Percentiles rank a stretch among this genome's conserved stretches.
These are phyloP conservation scores for Euphydryas editha DNA, from an alignment of 2,888 invertebrate genomes.

Conservation along the genomic window DNA sequence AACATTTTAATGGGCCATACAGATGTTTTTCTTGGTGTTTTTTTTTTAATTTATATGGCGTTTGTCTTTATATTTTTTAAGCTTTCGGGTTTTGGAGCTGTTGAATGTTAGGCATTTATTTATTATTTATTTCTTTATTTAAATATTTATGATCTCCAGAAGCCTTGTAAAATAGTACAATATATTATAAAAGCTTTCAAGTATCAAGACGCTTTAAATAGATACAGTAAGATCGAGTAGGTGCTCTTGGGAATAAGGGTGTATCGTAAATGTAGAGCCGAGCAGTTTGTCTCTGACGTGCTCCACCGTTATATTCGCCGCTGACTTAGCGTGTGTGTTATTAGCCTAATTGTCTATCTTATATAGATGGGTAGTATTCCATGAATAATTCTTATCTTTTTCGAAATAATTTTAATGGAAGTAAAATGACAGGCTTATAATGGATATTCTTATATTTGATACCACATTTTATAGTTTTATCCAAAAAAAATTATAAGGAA, in stretches of 20 bases:
- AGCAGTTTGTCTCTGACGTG: conserved; percentile 63
- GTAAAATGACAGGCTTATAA: not conserved
- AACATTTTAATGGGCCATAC: too few species aligned
- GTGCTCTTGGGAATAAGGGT: conserved; percentile 60
- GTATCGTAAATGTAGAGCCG: conserved; percentile 64
- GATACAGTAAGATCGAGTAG: conserved; percentile 55
- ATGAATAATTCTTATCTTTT: too few species aligned
- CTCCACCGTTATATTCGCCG: conserved; percentile 41
- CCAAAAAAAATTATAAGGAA: too few species aligned
- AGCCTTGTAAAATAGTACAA: not conserved
- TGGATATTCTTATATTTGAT: too few species aligned
- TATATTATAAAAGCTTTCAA: conserved; percentile 30
- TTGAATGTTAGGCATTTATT: too few species aligned
- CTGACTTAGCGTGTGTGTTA: conserved; percentile 30
- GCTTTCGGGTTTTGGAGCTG: too few species aligned
- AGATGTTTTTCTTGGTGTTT: too few species aligned
- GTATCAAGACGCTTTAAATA: conserved; percentile 61
- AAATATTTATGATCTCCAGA: not conserved
- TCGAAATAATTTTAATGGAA: not conserved
- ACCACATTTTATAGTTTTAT: too few species aligned
- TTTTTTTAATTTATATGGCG: too few species aligned
- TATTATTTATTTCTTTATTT: too few species aligned
- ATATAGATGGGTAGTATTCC: not conserved
- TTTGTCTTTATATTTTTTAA: too few species aligned
- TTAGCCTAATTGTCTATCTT: conserved; percentile 15